Evolutionary conservation across 2,888 invertebrate genomes (phyloP).

Genomic region (Eupithecia subfuscata): DNA sequence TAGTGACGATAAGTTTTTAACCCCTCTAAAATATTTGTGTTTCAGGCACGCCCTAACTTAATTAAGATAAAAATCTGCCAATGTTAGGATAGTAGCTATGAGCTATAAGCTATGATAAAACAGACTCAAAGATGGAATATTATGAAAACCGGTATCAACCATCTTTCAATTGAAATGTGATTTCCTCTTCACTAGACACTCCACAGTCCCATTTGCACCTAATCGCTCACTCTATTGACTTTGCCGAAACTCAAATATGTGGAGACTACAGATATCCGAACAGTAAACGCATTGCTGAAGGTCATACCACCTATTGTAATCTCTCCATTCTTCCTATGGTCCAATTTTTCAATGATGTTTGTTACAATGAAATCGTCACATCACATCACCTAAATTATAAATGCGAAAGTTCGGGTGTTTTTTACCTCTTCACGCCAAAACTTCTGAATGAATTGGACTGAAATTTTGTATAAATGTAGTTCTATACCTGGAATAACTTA

Average conservation of each 20-base stretch:
- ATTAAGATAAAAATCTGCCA: neutral
- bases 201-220: slow-evolving; percentile 51
- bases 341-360: neutral
- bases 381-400: neutral
- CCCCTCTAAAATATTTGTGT: no score
- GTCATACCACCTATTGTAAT: neutral
- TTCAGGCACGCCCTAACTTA: no score
- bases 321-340: neutral
- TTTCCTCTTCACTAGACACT: slow-evolving; percentile 12
- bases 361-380: neutral
- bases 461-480: no score
- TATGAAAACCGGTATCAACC: neutral
- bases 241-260: slow-evolving; percentile 38
- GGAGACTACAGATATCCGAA: neutral
- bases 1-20: no score
- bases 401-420: no score
- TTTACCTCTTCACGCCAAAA: no score
- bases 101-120: no score
- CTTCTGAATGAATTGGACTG: no score
- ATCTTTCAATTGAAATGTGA: neutral
- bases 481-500: no score
- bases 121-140: no score
- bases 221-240: slow-evolving; percentile 49
- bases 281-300: neutral
- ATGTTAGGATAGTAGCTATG: neutral